A percentile compares a stretch with the other conserved stretches of the same genome.
phyloP scores from a whole-genome alignment of 2,113 vertebrate genomes.

The Loxodonta africana region DNA sequence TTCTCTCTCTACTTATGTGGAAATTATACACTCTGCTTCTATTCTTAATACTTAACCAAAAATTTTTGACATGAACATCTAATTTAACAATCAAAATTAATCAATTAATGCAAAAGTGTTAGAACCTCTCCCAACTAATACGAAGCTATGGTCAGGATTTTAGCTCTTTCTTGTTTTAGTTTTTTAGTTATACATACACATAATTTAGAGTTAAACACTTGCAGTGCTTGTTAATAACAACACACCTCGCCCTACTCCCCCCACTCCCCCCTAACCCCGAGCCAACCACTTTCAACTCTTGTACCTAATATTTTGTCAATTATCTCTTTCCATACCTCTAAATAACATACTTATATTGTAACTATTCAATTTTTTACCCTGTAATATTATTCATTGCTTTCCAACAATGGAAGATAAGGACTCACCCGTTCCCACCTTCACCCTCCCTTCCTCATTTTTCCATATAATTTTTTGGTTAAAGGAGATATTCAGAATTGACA shows the following conservation, averaged over 20 bases:
- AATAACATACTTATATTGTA: not conserved
- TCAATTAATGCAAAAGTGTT: not conserved
- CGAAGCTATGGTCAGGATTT: not conserved
- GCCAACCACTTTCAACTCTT: not conserved
- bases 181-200: not conserved
- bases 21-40: not conserved
- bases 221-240: not conserved
- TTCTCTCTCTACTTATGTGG: not conserved
- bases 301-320: not conserved
- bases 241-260: not conserved
- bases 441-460: not conserved
- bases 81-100: not conserved
- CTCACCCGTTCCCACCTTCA: not conserved
- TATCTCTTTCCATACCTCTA: not conserved
- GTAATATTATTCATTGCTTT: not conserved
- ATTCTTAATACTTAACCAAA: not conserved
- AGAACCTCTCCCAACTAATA: not conserved
- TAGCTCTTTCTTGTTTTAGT: not conserved
- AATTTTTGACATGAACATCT: not conserved
- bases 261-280: not conserved
- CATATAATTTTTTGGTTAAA: not conserved
- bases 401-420: not conserved
- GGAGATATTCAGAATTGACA: not conserved
- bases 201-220: not conserved
- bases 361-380: constrained; percentile 14